Base-by-base conservation (phyloP, 2,888 invertebrate genomes). In the Brachyopa scutellaris region DNA sequence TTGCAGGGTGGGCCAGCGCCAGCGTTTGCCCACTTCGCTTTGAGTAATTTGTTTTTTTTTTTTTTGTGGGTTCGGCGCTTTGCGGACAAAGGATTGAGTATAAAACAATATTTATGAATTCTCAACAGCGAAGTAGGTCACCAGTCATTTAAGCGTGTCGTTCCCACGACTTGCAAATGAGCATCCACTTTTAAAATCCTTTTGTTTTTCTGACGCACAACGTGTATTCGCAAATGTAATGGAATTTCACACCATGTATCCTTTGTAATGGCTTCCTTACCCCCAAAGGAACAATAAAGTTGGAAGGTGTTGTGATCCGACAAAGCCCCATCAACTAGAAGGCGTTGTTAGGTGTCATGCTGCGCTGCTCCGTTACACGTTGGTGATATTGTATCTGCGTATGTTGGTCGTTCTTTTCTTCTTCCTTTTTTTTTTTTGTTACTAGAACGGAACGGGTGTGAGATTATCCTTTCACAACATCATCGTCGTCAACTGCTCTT, bases 381-480 rank as follows among this genome's bases (percentile, higher is more conserved):
- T 26, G 17, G 9, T 4, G 19, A 40, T 40, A 19, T 29, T 38
- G 19, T 29, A 29, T 64, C 19, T 31, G 42, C 53, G 40, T 55
- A 33, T 55, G 53, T 8, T 31, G 21, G 23, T 29, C n/a, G 31
- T 38, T 15, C 15, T 23, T 26, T 8, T 21, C 1, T 23, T 26
- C 42, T 29, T 26, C 17, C 11, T 36, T 17, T 26, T 36, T 36
- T 45, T 36, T 36, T 36, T 19, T 53, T 26, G 36, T 23, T 26
- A 9, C 23, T 1, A 31, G 11, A 15, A 66, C 47, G 40, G 62
- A 26, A 9, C 1, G 61, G 61, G 53, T 59, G 45, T 47, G 57
- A 55, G 79, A 80, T 80, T 74, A 80, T 80, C 69, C 79, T 55
- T 74, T 80, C 62, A 62, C 67, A 78, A 62, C 49, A 83, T 78